phyloP scores from a whole-genome alignment of 1,140 invertebrate genomes.

The Nasonia longicornis region DNA sequence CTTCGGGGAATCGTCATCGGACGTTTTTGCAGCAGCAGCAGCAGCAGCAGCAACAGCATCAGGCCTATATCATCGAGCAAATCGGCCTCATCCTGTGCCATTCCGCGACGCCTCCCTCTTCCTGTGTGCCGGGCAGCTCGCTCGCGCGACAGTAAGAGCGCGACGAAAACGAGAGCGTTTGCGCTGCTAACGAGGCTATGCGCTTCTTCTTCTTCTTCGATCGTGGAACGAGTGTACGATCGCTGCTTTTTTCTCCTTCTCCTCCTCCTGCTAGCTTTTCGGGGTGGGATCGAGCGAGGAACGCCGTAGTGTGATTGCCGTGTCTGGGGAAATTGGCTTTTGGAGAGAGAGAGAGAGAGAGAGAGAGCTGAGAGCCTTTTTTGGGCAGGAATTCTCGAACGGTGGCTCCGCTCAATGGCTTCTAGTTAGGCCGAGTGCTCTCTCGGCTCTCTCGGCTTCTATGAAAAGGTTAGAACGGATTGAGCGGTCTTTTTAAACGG shows the following conservation, averaged over 20 bases:
- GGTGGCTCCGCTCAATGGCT: background rate
- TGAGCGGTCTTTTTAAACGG: background rate
- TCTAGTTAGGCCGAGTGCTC: background rate
- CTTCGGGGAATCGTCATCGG: slow-evolving; percentile 40
- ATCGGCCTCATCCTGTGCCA: slow-evolving; percentile 45
- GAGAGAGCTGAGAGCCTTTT: background rate
- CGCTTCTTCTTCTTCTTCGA: background rate
- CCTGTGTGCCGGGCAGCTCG: slow-evolving; percentile 2
- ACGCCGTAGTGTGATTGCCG: background rate
- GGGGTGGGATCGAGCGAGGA: background rate
- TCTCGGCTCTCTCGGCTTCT: background rate
- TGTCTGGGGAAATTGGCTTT: background rate
- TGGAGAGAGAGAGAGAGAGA: background rate
- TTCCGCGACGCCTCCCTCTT: slow-evolving; percentile 31
- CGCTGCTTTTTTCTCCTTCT: background rate
- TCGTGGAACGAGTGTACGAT: slow-evolving; percentile 5
- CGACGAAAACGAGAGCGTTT: slow-evolving; percentile 22
- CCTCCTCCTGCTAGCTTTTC: background rate
- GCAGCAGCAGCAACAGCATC: background rate
- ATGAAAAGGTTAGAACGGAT: background rate
- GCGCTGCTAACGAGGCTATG: slow-evolving; percentile 27
- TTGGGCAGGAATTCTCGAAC: background rate
- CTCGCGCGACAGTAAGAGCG: slow-evolving; percentile 14
- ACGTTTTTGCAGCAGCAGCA: slow-evolving; percentile 7
- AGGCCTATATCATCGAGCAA: slow-evolving; percentile 41